Evolutionary conservation across 2,888 invertebrate species (phyloP), one percentile per base, ranked within the genome.

Genomic region (Diaphora mendica): DNA sequence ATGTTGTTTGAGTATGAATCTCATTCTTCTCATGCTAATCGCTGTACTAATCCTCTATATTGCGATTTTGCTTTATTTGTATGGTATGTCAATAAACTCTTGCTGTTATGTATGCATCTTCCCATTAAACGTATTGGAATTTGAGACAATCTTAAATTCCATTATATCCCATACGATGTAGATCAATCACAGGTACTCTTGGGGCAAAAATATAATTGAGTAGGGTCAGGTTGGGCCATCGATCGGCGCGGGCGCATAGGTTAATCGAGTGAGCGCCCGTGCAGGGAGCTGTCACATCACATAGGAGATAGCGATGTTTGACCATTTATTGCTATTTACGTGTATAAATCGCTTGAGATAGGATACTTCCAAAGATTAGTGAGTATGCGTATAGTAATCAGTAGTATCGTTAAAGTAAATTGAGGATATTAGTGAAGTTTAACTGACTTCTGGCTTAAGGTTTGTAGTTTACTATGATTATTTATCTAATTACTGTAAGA

Each of bases 201-300:
- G 80, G 84, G 86, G 89, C 88, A 91, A 90, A 91, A 91, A 91
- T 90, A 88, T 90, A 90, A 91, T 90, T 88, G 90, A 91, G 90
- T 90, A 89, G 91, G 92, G 92, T 92, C 90, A 90, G 86, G 85
- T 86, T 83, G 85, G 85, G 83, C 86, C 85, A 88, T 78, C 87
- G 87, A 91, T 90, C 91, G 88, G 87, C 85, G 87, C 86, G 77
- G 86, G 91, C 89, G 90, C 91, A 92, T 87, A 92, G 93, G 93
- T 93, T 94, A 94, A 93, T 93, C 91, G 91, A 92, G 88, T 90
- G 89, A 82, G 86, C 88, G 87, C 86, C 87, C 82, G 85, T 79
- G 75, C 79, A 81, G 70, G 72, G 71, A 62, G 64, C 79, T 79
- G 80, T 78, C 81, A 81, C 74, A 81, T 81, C 81, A 68, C 76